Percentiles rank a stretch among this genome's conserved stretches.
phyloP scores from a whole-genome alignment of 2,888 invertebrate genomes.

The Sarcophaga rosellei region DNA sequence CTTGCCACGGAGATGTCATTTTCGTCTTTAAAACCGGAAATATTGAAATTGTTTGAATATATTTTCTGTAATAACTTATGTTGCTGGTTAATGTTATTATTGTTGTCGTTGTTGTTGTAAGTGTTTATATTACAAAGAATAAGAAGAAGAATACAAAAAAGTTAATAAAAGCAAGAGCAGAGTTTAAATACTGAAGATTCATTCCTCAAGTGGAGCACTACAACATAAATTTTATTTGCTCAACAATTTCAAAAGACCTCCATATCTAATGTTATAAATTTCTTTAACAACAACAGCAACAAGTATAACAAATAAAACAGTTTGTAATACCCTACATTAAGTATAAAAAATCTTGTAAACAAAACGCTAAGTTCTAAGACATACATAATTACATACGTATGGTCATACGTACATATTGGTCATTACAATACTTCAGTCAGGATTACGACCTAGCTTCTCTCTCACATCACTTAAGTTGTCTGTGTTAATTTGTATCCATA shows the following conservation, averaged over 20 bases:
- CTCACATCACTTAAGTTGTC: too few species aligned
- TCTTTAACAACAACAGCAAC: background rate
- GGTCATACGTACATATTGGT: too few species aligned
- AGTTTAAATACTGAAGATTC: constrained; percentile 19
- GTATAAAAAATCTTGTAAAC: background rate
- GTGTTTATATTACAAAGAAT: background rate
- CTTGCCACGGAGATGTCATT: constrained; percentile 50
- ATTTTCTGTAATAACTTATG: background rate
- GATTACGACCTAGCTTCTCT: too few species aligned
- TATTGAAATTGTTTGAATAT: constrained; percentile 57
- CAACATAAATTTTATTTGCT: constrained; percentile 55
- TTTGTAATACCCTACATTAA: background rate
- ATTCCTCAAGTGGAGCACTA: constrained; percentile 58
- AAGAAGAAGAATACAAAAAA: background rate
- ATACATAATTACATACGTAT: too few species aligned
- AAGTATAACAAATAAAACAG: background rate
- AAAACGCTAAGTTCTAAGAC: too few species aligned
- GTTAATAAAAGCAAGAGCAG: background rate
- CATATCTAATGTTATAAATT: constrained; percentile 57
- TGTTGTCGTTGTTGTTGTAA: background rate
- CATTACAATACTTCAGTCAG: too few species aligned
- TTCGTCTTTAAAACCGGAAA: constrained; percentile 61
- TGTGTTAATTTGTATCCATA: too few species aligned
- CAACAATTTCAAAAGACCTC: constrained; percentile 62
- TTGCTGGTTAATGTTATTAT: background rate